Evolutionary conservation across 2,113 vertebrate species (phyloP).

Genomic region (Mesocricetus auratus): DNA sequence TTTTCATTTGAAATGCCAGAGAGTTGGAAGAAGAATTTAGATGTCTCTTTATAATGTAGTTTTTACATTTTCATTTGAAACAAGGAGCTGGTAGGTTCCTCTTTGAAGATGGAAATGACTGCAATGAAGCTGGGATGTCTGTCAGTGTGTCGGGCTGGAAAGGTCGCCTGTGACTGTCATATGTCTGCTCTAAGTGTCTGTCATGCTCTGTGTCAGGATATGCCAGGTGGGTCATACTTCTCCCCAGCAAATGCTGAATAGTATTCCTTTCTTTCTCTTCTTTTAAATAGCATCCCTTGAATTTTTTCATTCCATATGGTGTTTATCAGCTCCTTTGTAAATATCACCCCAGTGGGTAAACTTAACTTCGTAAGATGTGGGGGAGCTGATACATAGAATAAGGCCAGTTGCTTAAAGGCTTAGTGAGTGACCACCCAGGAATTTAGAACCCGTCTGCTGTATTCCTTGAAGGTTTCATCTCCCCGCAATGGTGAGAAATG

Average conservation of each 20-base stretch:
- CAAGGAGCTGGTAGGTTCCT: constrained; percentile 19
- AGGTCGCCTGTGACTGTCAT: not conserved
- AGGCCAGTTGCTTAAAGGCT: constrained; percentile 38
- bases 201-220: not conserved
- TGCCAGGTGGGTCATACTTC: not conserved
- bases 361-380: not conserved
- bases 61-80: not conserved
- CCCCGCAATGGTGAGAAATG: not conserved
- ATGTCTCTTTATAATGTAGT: not conserved
- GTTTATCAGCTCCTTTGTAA: constrained; percentile 36
- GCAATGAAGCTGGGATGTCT: constrained; percentile 28
- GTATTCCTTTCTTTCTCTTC: not conserved
- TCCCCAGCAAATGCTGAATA: constrained; percentile 11
- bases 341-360: constrained; percentile 37
- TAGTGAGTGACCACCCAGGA: not conserved
- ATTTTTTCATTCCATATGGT: not conserved
- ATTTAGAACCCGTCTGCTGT: not conserved
- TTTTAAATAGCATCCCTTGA: not conserved
- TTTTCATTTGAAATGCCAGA: not conserved
- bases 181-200: constrained; percentile 21
- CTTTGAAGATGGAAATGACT: constrained; percentile 25
- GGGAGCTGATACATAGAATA: not conserved
- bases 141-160: not conserved
- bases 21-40: not conserved
- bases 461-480: constrained; percentile 55